phyloP scores from a whole-genome alignment of 2,888 invertebrate species.

The Cremastinae sp. region DNA sequence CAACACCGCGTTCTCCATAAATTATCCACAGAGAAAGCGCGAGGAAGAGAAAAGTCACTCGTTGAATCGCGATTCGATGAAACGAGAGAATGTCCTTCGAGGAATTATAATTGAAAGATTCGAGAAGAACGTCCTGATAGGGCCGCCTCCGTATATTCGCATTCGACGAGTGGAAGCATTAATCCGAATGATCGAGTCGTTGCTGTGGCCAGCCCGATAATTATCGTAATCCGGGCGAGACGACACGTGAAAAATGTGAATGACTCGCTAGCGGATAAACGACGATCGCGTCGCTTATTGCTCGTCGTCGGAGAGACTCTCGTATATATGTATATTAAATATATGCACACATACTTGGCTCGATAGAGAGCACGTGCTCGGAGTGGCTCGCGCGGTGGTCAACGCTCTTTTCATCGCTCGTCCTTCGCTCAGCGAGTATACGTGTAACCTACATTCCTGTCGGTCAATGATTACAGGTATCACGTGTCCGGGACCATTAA shows the following conservation, averaged over 20 bases:
- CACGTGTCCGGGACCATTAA: constrained; percentile 48
- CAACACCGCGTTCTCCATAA: constrained; percentile 54
- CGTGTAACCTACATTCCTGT: constrained; percentile 63
- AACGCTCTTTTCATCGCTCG: constrained; percentile 53
- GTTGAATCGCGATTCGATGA: constrained; percentile 14
- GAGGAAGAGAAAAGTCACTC: constrained; percentile 1
- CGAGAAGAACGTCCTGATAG: constrained; percentile 44
- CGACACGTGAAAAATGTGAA: constrained; percentile 61
- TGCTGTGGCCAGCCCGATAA: constrained; percentile 57
- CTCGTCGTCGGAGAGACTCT: too few relatives aligned
- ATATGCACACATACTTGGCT: too few relatives aligned
- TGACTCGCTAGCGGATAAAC: constrained; percentile 27
- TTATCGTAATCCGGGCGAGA: constrained; percentile 58
- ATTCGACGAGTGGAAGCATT: constrained; percentile 47
- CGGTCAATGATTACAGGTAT: constrained; percentile 44
- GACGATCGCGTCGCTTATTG: constrained; percentile 7
- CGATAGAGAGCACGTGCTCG: too few relatives aligned
- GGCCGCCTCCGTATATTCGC: constrained; percentile 32
- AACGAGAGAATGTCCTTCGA: constrained; percentile 28
- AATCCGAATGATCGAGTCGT: constrained; percentile 58
- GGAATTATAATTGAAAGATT: constrained; percentile 12
- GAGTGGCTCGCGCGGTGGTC: constrained; percentile 43
- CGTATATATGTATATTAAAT: too few relatives aligned
- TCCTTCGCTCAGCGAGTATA: constrained; percentile 56
- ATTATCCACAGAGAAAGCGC: constrained; percentile 54